Percentiles rank a stretch among this genome's conserved stretches.
These are phyloP conservation scores for Salminus brasiliensis DNA, from an alignment of 2,113 vertebrate species.

Conservation along the genomic window DNA sequence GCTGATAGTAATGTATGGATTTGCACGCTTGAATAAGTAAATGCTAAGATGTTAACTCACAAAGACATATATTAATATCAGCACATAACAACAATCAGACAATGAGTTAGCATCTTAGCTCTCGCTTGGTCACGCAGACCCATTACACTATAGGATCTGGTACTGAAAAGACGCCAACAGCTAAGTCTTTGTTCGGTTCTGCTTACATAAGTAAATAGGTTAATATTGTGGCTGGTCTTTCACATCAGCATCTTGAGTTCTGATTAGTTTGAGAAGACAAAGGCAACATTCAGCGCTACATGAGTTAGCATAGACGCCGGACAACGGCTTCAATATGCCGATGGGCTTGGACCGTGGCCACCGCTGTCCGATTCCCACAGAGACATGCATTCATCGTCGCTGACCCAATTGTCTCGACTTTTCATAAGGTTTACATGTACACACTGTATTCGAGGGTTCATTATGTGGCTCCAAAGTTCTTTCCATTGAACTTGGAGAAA, in stretches of 20 bases:
- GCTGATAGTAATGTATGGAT: no score
- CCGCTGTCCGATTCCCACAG: constrained; percentile 12
- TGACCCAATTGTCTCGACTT: constrained; percentile 21
- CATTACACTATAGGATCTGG: not conserved
- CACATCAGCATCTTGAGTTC: not conserved
- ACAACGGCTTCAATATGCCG: constrained; percentile 26
- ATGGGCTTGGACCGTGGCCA: constrained; percentile 8
- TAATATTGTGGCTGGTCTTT: not conserved
- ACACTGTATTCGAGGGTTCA: constrained; percentile 28
- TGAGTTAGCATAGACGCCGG: not conserved
- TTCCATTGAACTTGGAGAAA: constrained; percentile 7
- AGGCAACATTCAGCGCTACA: constrained; percentile 21
- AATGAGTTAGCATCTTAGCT: not conserved
- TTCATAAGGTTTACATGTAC: constrained; percentile 1
- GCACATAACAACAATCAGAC: no score
- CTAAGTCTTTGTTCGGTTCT: not conserved
- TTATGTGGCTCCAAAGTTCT: constrained; percentile 28
- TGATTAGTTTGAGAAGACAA: constrained; percentile 21
- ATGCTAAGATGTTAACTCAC: no score
- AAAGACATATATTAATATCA: no score
- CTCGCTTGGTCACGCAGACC: not conserved
- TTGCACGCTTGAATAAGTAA: no score
- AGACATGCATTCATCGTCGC: constrained; percentile 12
- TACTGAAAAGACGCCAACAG: not conserved
- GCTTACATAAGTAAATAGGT: constrained; percentile 7